A percentile compares a stretch with the other conserved stretches of the same genome.
Conservation (phyloP, 2,888 invertebrate species). For the Operophtera brumata region DNA sequence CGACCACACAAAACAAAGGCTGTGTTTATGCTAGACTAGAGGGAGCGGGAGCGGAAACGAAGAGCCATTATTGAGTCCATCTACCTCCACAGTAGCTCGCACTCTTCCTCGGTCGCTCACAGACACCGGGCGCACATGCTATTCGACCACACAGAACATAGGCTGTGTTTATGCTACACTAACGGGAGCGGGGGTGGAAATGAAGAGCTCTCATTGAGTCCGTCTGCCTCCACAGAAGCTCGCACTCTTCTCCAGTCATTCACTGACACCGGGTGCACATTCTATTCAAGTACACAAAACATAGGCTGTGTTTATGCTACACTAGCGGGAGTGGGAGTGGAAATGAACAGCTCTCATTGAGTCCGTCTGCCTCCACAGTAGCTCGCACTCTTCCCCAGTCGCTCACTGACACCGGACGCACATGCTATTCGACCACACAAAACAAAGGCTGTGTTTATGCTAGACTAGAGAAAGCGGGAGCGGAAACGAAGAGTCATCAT, state of each 20-base stretch:
- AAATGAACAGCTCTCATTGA: too few species aligned
- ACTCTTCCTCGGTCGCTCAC: conserved; percentile 26
- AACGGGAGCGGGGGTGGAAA: not conserved
- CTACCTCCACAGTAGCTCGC: too few species aligned
- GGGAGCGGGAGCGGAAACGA: not conserved
- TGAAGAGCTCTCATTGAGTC: too few species aligned
- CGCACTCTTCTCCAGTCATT: conserved; percentile 25
- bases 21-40: not conserved
- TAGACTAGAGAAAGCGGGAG: not conserved
- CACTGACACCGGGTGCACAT: conserved; percentile 27
- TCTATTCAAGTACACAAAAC: conserved; percentile 20
- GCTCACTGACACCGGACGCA: conserved; percentile 25
- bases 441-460: not conserved
- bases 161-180: not conserved
- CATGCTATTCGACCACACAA: conserved; percentile 24
- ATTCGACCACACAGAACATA: conserved; percentile 18
- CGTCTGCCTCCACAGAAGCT: too few species aligned
- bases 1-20: conserved; percentile 14
- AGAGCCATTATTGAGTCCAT: too few species aligned
- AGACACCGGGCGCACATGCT: conserved; percentile 27
- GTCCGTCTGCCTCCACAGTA: too few species aligned
- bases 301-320: not conserved
- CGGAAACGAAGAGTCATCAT: too few species aligned
- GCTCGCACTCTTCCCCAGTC: conserved; percentile 28
- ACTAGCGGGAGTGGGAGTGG: not conserved